Conservation (phyloP, 2,797 vertebrate genomes). For the Gymnopithys bicolor region DNA sequence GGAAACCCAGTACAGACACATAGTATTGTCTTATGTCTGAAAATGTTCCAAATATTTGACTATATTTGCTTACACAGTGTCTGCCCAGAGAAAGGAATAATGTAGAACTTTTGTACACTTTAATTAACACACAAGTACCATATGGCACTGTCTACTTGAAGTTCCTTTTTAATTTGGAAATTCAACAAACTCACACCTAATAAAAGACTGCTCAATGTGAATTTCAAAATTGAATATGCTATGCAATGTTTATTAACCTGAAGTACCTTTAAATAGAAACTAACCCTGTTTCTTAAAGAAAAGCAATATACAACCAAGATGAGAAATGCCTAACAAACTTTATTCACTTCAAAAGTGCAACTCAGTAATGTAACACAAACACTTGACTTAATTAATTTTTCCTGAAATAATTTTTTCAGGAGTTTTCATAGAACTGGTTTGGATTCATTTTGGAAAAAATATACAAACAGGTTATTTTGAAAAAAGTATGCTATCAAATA, state of each 20-base stretch:
- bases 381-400: background rate
- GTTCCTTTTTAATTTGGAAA: conserved; percentile 14
- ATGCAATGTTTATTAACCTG: background rate
- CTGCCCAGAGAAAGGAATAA: background rate
- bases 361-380: background rate
- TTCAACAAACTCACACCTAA: conserved; percentile 12
- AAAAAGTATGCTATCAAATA: background rate
- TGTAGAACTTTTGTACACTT: background rate
- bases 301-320: background rate
- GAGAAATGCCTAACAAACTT: background rate
- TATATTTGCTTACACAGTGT: conserved; percentile 4
- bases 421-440: background rate
- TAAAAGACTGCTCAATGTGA: background rate
- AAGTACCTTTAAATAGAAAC: background rate
- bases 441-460: background rate
- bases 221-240: background rate
- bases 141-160: conserved; percentile 25
- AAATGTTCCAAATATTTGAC: conserved; percentile 38
- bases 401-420: background rate
- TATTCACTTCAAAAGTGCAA: background rate
- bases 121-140: conserved; percentile 41
- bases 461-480: background rate
- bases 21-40: background rate
- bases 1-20: background rate
- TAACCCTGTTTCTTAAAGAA: background rate